Evolutionary conservation across 2,888 invertebrate species (phyloP).

Genomic region (Drosophila birchii): DNA sequence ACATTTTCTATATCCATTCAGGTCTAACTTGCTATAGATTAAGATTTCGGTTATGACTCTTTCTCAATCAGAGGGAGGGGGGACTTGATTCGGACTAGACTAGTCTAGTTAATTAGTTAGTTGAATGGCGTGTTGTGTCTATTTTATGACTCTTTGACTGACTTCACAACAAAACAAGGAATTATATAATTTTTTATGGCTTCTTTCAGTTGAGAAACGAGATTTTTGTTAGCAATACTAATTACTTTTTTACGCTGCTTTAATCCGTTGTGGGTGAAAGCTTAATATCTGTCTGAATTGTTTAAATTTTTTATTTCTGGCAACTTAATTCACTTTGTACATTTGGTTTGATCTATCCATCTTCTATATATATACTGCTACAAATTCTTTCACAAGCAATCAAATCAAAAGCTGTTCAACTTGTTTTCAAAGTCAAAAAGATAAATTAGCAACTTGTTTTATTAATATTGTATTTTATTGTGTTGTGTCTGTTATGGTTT

Average conservation of each 20-base stretch:
- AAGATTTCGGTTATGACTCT: constrained; percentile 42
- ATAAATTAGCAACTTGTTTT: constrained; percentile 66
- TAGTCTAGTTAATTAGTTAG: constrained; percentile 57
- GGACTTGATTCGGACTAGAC: constrained; percentile 24
- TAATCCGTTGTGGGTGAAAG: constrained; percentile 12
- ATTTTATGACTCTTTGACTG: constrained; percentile 36
- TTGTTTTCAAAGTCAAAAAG: constrained; percentile 50
- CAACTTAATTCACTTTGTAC: constrained; percentile 2
- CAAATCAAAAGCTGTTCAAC: constrained; percentile 61
- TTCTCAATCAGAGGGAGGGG: not conserved
- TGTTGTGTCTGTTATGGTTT: constrained; percentile 12
- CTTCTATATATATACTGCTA: constrained; percentile 5
- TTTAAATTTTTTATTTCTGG: not conserved
- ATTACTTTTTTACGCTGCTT: not conserved
- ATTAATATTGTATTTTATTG: constrained; percentile 24
- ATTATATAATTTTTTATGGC: constrained; percentile 30
- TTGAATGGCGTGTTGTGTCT: constrained; percentile 35
- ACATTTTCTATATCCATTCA: constrained; percentile 58
- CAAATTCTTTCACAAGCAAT: constrained; percentile 37
- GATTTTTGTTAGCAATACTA: not conserved
- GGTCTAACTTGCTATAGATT: constrained; percentile 64
- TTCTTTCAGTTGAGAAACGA: constrained; percentile 6
- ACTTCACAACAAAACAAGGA: constrained; percentile 31
- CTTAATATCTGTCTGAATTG: constrained; percentile 8
- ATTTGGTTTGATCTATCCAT: constrained; percentile 15